These are phyloP conservation scores for Typhlichthys subterraneus DNA, from an alignment of 2,797 vertebrate genomes.

Conservation along the genomic window DNA sequence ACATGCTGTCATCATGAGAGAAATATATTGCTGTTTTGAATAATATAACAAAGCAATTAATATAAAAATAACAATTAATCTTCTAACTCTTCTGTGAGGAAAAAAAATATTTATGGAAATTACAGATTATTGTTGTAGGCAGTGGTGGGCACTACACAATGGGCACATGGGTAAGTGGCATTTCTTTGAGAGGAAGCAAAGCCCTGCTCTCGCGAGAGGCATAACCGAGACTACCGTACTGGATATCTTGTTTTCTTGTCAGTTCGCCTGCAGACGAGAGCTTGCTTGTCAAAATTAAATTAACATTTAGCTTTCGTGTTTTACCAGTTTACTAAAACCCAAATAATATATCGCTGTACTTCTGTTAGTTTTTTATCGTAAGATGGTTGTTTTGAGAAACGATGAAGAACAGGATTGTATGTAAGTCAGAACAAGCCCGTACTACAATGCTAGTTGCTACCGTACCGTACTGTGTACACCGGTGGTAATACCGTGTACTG, in stretches of 20 bases:
- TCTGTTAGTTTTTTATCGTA: slow-evolving; percentile 27
- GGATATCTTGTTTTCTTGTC: no score
- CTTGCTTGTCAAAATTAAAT: no score
- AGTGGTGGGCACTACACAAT: not conserved
- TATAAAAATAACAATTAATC: not conserved
- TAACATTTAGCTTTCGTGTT: slow-evolving; percentile 1
- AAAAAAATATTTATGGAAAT: slow-evolving; percentile 4
- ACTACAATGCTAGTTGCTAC: slow-evolving; percentile 4
- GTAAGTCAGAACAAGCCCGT: slow-evolving; percentile 65
- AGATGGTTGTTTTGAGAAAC: slow-evolving; percentile 81
- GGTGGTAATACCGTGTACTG: no score
- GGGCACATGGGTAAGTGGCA: not conserved
- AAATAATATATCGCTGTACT: not conserved
- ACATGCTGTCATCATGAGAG: slow-evolving; percentile 7
- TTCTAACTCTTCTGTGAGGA: not conserved
- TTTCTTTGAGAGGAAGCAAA: not conserved
- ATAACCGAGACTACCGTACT: no score
- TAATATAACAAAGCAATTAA: not conserved
- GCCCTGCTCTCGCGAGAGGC: no score
- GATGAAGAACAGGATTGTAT: slow-evolving; percentile 79
- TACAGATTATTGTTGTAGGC: slow-evolving; percentile 7
- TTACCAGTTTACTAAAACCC: not conserved
- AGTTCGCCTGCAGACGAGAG: no score
- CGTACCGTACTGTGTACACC: no score
- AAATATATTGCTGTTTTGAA: slow-evolving; percentile 1